Conservation (phyloP, 2,888 invertebrate species). For the Coecobrya sp. region DNA sequence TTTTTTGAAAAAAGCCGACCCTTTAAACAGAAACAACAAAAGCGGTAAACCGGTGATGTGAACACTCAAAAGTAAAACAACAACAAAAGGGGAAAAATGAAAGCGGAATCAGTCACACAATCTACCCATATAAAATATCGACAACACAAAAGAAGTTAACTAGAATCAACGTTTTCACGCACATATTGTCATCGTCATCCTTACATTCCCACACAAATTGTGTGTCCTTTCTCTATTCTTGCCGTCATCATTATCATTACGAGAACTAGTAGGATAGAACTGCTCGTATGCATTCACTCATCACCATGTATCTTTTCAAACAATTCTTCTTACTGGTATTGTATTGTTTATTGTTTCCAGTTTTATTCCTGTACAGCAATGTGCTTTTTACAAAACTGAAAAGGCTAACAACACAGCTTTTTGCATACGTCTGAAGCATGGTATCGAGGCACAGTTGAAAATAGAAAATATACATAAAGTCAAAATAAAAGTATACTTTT, state of each 20-base stretch:
- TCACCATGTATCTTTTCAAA: background rate
- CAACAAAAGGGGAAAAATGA: background rate
- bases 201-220: background rate
- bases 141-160: background rate
- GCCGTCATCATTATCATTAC: too few relatives aligned
- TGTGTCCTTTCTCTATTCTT: too few relatives aligned
- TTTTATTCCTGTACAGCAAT: background rate
- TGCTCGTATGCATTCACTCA: background rate
- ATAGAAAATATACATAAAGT: too few relatives aligned
- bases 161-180: background rate
- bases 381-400: too few relatives aligned
- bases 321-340: background rate
- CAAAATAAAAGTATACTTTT: too few relatives aligned
- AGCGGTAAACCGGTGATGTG: background rate
- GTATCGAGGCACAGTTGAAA: too few relatives aligned
- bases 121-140: background rate
- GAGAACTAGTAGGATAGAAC: too few relatives aligned
- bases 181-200: background rate
- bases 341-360: background rate
- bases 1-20: background rate
- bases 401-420: too few relatives aligned
- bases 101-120: background rate
- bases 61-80: background rate
- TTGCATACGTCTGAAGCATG: too few relatives aligned
- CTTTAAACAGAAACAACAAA: conserved; percentile 1